A percentile compares a stretch with the other conserved stretches of the same genome.
These are phyloP conservation scores for Lepidothrix coronata DNA, from an alignment of 2,113 vertebrate species.

Conservation along the genomic window DNA sequence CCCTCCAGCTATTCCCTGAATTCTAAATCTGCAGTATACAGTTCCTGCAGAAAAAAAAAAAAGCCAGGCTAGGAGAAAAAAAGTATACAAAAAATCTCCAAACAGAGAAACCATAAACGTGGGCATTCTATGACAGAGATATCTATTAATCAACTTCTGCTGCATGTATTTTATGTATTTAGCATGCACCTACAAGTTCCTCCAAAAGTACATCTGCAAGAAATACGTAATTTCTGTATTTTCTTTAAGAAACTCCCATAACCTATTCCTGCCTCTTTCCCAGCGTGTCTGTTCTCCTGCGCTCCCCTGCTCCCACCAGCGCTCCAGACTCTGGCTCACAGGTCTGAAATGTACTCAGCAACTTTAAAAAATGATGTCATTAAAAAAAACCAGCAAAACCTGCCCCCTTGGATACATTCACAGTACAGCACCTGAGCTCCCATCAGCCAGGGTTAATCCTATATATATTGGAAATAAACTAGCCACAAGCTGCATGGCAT, in stretches of 20 bases:
- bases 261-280: neutral
- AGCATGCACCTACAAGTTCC: neutral
- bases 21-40: neutral
- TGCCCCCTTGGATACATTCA: neutral
- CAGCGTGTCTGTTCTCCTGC: rapidly evolving
- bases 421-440: neutral
- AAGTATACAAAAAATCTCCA: neutral
- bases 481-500: neutral
- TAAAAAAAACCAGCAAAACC: neutral
- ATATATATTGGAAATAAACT: neutral
- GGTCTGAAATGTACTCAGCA: neutral
- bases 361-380: neutral
- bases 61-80: neutral
- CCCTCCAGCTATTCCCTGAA: neutral
- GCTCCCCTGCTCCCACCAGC: neutral
- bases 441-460: neutral
- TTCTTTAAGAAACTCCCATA: neutral
- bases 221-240: neutral
- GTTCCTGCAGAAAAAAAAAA: neutral
- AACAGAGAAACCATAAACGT: neutral
- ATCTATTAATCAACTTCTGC: neutral
- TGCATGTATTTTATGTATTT: neutral
- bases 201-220: neutral
- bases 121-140: neutral
- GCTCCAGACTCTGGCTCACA: neutral